phyloP scores from a whole-genome alignment of 2,113 vertebrate species.

The Astatoreochromis straeleni region DNA sequence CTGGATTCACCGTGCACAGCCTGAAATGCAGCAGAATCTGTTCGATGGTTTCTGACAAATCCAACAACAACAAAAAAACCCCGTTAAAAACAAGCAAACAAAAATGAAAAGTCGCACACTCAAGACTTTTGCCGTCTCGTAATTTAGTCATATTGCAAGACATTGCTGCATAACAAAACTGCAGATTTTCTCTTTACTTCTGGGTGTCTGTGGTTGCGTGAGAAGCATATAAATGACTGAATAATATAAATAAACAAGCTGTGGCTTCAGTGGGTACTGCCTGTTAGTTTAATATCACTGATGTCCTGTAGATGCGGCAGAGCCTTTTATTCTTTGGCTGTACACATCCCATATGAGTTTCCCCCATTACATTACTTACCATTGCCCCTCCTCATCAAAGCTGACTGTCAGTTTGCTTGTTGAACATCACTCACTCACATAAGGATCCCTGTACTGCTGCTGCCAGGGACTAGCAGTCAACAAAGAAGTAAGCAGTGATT shows the following conservation, averaged over 20 bases:
- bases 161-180: not conserved
- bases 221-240: not conserved
- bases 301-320: not conserved
- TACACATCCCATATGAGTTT: not conserved
- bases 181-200: not conserved
- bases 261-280: not conserved
- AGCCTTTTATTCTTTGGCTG: not conserved
- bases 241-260: not conserved
- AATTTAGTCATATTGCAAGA: not conserved
- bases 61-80: rapidly evolving
- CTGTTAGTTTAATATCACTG: not conserved
- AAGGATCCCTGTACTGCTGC: not conserved
- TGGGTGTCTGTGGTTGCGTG: not conserved
- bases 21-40: not conserved
- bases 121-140: not conserved
- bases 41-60: not conserved
- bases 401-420: not conserved
- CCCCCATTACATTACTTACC: not conserved
- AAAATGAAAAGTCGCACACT: not conserved
- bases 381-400: not conserved
- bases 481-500: not conserved
- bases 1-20: not conserved
- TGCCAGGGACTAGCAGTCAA: not conserved
- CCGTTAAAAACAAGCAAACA: not conserved
- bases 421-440: not conserved